Base-by-base conservation (phyloP, 2,888 invertebrate species). In the Agriotes lineatus region DNA sequence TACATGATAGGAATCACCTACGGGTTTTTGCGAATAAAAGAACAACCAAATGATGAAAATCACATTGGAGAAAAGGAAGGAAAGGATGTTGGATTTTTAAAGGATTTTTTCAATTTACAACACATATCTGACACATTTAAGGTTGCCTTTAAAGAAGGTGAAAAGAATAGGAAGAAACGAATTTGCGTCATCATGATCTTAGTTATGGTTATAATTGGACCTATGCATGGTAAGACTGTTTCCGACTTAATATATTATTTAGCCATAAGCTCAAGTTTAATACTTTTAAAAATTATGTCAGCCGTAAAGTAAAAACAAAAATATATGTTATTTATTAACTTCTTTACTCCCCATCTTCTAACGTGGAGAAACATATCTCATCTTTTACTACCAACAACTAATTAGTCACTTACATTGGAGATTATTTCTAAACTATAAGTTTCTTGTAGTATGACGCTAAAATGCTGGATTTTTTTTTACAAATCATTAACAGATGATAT, bases 191-290 rank as follows among this genome's bases (percentile, higher is more conserved):
- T 93, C 18, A 92, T 93, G 85, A 84, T 93, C 45, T 90, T 93
- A 25, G 89, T 93, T 30, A 92, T 93, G 86, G 92, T 93, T 42
- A 91, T 93, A 71, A 92, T 93, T 75, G 93, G 93, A 25, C 93
- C 93, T 0, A 87, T 93, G 81, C 92, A 93, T 78, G 93, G 93
- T 92, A 81, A 88, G 88, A 7, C 19, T 44, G 1, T 19, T 7
- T n/a, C n/a, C n/a, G n/a, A 10, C 19, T 44, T 42, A 14, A 2
- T 42, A 16, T n/a, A 3, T 42, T 35, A n/a, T n/a, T n/a, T n/a
- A n/a, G n/a, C n/a, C n/a, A n/a, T n/a, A n/a, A n/a, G n/a, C n/a
- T n/a, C n/a, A n/a, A n/a, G n/a, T n/a, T n/a, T n/a, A n/a, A n/a
- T n/a, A n/a, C n/a, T n/a, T n/a, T n/a, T n/a, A n/a, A n/a, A n/a